Base-by-base conservation (phyloP, 2,888 invertebrate species). In the Thereva nobilitata region DNA sequence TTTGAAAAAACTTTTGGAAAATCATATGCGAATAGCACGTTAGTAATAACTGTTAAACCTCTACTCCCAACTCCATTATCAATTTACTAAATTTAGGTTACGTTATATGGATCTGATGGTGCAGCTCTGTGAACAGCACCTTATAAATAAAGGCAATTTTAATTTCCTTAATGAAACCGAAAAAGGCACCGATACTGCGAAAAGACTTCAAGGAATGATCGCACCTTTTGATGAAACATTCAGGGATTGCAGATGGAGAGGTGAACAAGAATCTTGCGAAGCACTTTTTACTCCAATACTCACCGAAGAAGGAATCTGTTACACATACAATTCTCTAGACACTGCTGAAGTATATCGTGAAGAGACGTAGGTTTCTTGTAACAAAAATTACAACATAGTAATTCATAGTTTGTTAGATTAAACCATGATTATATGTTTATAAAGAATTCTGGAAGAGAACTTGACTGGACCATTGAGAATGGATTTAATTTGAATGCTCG, bases 291-390 rank as follows among this genome's bases (percentile, higher is more conserved):
- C 23, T 23, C 23, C 23, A 23, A 84, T 87, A 61, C 72, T 89
- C 53, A 89, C 89, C 0, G 89, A 89, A 72, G 89, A 89, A 75
- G 90, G 90, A 0, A 79, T 87, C 5, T 90, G 90, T 73, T 89
- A 86, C 70, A 87, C 88, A 2, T 89, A 89, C 73, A 90, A 90
- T 72, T 86, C 86, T 55, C 76, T 89, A 57, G 84, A 74, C 68
- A 73, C 78, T 0, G 72, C 72, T 0, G 79, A 79, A 69, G 73
- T 79, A 49, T 78, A 73, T 55, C 75, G 72, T 0, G 71, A 74
- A 42, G 42, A 38, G 35, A 35, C 34, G 45, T 23, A 44, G 45
- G 34, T 44, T 23, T 23, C 23, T 23, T 23, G 23, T 23, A 23
- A 23, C 23, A 1, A 54, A 12, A 4, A 54, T n/a, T n/a, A 54